phyloP scores from a whole-genome alignment of 1,140 invertebrate genomes.

The Hylyphantes graminicola region DNA sequence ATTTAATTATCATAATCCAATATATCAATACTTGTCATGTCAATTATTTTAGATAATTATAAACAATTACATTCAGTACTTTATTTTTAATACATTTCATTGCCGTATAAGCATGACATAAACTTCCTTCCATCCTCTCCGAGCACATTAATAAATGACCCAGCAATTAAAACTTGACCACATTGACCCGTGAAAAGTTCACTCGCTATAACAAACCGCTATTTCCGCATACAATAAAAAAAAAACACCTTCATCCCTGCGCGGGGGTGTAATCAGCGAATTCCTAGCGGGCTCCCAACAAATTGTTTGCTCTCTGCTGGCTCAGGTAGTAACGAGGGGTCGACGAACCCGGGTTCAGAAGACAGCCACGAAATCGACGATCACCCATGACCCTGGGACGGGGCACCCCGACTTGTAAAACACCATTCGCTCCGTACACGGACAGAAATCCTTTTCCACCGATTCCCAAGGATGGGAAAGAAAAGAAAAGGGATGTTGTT shows the following conservation, averaged over 20 bases:
- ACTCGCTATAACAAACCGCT: neutral
- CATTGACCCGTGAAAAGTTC: too few relatives aligned
- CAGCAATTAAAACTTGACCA: too few relatives aligned
- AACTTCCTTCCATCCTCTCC: too few relatives aligned
- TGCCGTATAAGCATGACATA: too few relatives aligned
- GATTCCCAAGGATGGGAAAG: neutral
- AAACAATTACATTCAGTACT: too few relatives aligned
- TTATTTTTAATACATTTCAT: too few relatives aligned
- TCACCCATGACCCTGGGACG: slow-evolving; percentile 19
- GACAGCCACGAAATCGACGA: slow-evolving; percentile 27
- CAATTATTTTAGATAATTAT: too few relatives aligned
- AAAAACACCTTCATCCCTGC: neutral
- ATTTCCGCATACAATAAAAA: neutral
- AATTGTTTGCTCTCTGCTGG: slow-evolving; percentile 37
- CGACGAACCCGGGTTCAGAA: slow-evolving; percentile 33
- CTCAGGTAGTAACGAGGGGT: slow-evolving; percentile 45
- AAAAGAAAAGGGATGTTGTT: too few relatives aligned
- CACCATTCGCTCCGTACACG: slow-evolving; percentile 21
- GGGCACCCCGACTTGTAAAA: slow-evolving; percentile 44
- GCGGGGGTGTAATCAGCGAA: slow-evolving; percentile 27
- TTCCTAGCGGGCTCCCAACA: slow-evolving; percentile 33
- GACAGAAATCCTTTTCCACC: neutral
- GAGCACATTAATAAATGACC: too few relatives aligned
- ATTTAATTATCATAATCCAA: too few relatives aligned
- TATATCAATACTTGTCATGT: too few relatives aligned